Evolutionary conservation across 2,797 vertebrate genomes (phyloP), one percentile per base, ranked within the genome.

Genomic region (Bradypodion pumilum): DNA sequence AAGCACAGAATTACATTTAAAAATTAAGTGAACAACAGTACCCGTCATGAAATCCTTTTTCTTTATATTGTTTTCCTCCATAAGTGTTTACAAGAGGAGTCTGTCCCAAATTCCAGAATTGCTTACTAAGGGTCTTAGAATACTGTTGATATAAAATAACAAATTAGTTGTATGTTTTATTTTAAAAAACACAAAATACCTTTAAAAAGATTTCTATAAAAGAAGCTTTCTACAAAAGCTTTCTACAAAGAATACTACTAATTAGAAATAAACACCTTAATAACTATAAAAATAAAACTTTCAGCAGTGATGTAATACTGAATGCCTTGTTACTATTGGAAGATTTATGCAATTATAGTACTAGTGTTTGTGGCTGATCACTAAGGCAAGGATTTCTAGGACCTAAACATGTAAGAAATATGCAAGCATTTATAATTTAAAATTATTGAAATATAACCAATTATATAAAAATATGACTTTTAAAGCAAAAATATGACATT

Each of bases 51-150:
- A 21, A 7, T 29, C 81, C 15, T 23, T 21, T 2, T 59, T 23
- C 85, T 60, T 0, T 6, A n/a, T 63, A 56, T 0, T 66, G 15
- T 1, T 29, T 25, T 25, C 46, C 69, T 82, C 78, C 60, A 69
- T 88, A 82, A 60, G 74, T 91, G 12, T 32, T 2, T 83, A 91
- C 9, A 78, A 0, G 0, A 75, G 87, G 69, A 3, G 37, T 27
- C 62, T 92, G 80, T 81, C 90, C 91, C 85, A 93, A 81, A 66
- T 82, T 75, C 29, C 72, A 37, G 60, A 95, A 16, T n/a, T 83
- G 52, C 25, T 42, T 87, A 46, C 62, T 42, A 2, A 92, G 68
- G 81, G 73, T 13, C 60, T 10, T 27, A 66, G 91, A 94, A 89
- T 78, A 78, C 88, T 90, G 65, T 80, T 70, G 29, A 21, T 40